phyloP scores from a whole-genome alignment of 2,797 vertebrate genomes.

The Tokudaia tokunoshimensis region DNA sequence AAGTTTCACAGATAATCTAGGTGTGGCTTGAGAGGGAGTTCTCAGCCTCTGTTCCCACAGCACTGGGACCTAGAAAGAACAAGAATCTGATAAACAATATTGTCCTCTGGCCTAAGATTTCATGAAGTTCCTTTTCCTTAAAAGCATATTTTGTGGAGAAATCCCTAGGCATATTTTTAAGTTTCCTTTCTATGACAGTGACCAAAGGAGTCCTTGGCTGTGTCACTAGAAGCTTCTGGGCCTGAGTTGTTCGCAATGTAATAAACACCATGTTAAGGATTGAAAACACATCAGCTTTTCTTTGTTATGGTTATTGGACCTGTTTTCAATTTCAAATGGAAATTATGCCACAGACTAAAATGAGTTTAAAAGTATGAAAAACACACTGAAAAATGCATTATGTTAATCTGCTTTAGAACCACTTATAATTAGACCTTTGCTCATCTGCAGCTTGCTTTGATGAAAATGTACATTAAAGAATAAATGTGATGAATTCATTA shows the following conservation, averaged over 20 bases:
- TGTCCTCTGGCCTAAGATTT: not conserved
- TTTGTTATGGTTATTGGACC: slow-evolving; percentile 36
- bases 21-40: not conserved
- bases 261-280: slow-evolving; percentile 43
- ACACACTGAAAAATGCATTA: not conserved
- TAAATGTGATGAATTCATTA: not conserved
- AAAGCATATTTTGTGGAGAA: not conserved
- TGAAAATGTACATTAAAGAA: slow-evolving; percentile 6
- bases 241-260: not conserved
- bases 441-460: not conserved
- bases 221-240: not conserved
- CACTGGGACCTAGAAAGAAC: not conserved
- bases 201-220: not conserved
- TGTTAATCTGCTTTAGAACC: not conserved
- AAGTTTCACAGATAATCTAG: not conserved
- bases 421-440: slow-evolving; percentile 19
- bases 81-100: not conserved
- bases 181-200: not conserved
- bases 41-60: not conserved
- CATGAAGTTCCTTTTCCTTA: not conserved
- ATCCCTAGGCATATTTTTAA: not conserved
- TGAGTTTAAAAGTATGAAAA: slow-evolving; percentile 12
- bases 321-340: slow-evolving; percentile 7
- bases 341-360: not conserved
- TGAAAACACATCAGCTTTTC: not conserved